A percentile compares a stretch with the other conserved stretches of the same genome.
These are phyloP conservation scores for Chauna torquata DNA, from an alignment of 2,113 vertebrate genomes.

Conservation along the genomic window DNA sequence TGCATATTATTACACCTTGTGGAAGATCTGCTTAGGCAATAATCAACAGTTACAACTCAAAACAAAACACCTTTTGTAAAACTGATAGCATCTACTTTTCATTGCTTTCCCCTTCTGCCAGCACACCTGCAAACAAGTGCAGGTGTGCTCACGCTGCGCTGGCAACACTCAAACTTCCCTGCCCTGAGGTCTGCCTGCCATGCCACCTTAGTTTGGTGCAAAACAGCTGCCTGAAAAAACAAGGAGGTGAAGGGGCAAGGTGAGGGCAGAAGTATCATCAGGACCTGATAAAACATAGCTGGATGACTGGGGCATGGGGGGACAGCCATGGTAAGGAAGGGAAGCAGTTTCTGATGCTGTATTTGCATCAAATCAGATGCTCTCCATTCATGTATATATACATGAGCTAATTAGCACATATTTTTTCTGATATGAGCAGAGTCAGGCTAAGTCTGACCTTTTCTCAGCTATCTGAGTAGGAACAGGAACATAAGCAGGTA, in stretches of 20 bases:
- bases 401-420: rapidly evolving
- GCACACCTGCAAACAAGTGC: not conserved
- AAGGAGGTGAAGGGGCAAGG: not conserved
- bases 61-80: not conserved
- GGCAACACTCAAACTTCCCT: not conserved
- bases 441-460: not conserved
- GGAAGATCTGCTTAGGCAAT: not conserved
- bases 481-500: not conserved
- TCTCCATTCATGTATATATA: not conserved
- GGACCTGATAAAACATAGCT: not conserved
- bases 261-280: not conserved
- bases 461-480: not conserved
- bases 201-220: not conserved
- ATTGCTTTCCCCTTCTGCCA: not conserved
- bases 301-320: not conserved
- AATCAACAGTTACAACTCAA: not conserved
- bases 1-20: not conserved
- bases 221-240: not conserved
- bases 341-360: not conserved
- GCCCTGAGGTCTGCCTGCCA: not conserved
- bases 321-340: not conserved
- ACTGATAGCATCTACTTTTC: not conserved
- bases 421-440: not conserved
- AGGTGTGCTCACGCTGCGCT: not conserved
- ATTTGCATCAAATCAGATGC: not conserved